Evolutionary conservation across 2,888 invertebrate genomes (phyloP).

Genomic region (Beris morrisii): DNA sequence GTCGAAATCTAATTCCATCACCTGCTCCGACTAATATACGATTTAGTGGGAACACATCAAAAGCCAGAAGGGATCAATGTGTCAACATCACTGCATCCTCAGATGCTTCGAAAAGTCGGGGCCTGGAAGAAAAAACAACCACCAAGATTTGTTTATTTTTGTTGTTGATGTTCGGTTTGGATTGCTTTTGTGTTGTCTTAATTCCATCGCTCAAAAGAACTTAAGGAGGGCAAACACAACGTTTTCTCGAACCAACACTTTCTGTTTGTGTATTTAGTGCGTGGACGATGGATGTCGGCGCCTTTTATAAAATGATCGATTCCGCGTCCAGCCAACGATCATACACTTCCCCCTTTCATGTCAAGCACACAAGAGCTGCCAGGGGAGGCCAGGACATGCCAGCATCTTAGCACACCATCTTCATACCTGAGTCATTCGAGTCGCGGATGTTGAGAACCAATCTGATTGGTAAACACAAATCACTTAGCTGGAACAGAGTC

Average conservation of each 20-base stretch:
- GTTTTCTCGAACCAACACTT: slow-evolving; percentile 24
- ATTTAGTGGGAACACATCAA: slow-evolving; percentile 16
- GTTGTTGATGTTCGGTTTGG: slow-evolving; percentile 6
- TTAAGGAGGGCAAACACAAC: slow-evolving; percentile 36
- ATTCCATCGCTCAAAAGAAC: slow-evolving; percentile 29
- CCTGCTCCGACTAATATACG: slow-evolving; percentile 23
- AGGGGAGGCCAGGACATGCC: background rate
- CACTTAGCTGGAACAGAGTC: slow-evolving; percentile 35
- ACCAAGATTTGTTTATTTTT: slow-evolving; percentile 33
- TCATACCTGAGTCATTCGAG: background rate
- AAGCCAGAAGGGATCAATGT: slow-evolving; percentile 24
- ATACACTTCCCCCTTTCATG: slow-evolving; percentile 6
- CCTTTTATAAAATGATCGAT: slow-evolving; percentile 32
- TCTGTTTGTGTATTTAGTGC: slow-evolving; percentile 32
- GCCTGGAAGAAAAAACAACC: slow-evolving; percentile 1
- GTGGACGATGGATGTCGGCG: slow-evolving; percentile 37
- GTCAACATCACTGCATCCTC: slow-evolving; percentile 37
- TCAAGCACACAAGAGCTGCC: slow-evolving; percentile 7
- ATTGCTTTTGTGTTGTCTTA: slow-evolving; percentile 31
- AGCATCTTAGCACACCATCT: slow-evolving; percentile 8
- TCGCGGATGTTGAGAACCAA: slow-evolving; percentile 19
- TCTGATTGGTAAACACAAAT: slow-evolving; percentile 34
- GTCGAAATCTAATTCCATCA: slow-evolving; percentile 25
- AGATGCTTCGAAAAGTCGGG: slow-evolving; percentile 34
- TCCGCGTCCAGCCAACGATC: background rate